phyloP scores from a whole-genome alignment of 2,888 invertebrate species.

The Polylopha cassiicola region DNA sequence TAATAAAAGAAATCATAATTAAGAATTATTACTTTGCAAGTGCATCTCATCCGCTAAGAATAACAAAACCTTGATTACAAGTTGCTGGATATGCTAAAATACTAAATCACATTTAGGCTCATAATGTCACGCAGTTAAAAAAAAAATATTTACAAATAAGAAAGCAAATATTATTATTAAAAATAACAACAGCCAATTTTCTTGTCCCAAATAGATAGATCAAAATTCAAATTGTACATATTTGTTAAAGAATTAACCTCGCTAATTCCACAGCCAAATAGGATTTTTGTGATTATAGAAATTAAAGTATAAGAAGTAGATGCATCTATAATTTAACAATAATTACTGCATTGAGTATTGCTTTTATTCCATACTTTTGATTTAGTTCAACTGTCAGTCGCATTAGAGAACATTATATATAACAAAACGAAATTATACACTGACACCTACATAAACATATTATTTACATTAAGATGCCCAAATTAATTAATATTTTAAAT shows the following conservation, averaged over 20 bases:
- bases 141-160: conserved; percentile 32
- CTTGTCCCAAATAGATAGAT: not conserved
- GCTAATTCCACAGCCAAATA: conserved; percentile 36
- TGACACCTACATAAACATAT: too few relatives aligned
- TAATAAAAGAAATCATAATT: conserved; percentile 22
- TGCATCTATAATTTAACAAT: conserved; percentile 1
- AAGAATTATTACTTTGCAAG: conserved; percentile 33
- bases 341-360: too few relatives aligned
- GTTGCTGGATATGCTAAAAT: conserved; percentile 49
- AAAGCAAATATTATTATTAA: conserved; percentile 18
- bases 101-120: conserved; percentile 51
- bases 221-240: conserved; percentile 1
- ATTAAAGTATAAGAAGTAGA: conserved; percentile 6
- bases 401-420: too few relatives aligned
- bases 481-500: too few relatives aligned
- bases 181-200: too few relatives aligned
- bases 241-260: conserved; percentile 2
- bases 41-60: conserved; percentile 46
- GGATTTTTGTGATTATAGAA: conserved; percentile 13
- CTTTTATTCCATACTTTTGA: too few relatives aligned
- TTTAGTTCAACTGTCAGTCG: too few relatives aligned
- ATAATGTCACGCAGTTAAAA: conserved; percentile 31
- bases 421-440: too few relatives aligned
- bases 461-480: too few relatives aligned
- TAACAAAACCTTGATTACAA: conserved; percentile 33